Percentiles rank a stretch among this genome's conserved stretches.
Evolutionary conservation across 1,140 invertebrate species (phyloP).

Genomic region (Aethina tumida): DNA sequence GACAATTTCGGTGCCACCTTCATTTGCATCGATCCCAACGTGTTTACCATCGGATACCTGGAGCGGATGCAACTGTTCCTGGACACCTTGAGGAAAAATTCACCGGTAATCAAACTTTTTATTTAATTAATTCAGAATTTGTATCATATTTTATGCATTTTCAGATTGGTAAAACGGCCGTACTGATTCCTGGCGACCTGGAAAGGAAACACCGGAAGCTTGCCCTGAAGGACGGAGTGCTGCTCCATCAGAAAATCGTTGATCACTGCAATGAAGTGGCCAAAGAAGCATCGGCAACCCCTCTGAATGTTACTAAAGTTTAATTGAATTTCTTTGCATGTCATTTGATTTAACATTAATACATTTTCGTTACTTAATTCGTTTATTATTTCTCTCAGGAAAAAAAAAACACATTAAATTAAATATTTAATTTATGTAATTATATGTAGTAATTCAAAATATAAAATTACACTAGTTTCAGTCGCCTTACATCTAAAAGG

Average conservation of each 20-base stretch:
- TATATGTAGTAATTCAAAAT: too few species aligned
- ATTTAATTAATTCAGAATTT: constrained; percentile 4
- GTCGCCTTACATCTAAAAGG: too few species aligned
- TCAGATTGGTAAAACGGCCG: constrained; percentile 5
- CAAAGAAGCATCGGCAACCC: constrained; percentile 3
- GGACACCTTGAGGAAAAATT: constrained; percentile 13
- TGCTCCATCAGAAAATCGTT: not conserved
- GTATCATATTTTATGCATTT: not conserved
- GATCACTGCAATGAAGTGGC: constrained; percentile 2
- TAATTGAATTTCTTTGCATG: constrained; percentile 9
- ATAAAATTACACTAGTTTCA: too few species aligned
- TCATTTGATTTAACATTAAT: not conserved
- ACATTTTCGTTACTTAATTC: too few species aligned
- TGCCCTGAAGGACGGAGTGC: constrained; percentile 6
- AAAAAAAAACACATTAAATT: too few species aligned
- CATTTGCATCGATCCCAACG: constrained; percentile 73
- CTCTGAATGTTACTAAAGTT: constrained; percentile 2
- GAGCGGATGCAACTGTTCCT: constrained; percentile 47
- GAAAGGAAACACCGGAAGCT: constrained; percentile 6
- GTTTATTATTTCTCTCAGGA: too few species aligned
- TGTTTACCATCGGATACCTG: constrained; percentile 71
- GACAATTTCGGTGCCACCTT: constrained; percentile 88
- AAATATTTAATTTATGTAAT: too few species aligned
- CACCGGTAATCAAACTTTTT: constrained; percentile 11
- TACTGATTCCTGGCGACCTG: constrained; percentile 8